These are phyloP conservation scores for Dendronephthya gigantea DNA, from an alignment of 64 coral and sea anemone species.

Conservation along the genomic window DNA sequence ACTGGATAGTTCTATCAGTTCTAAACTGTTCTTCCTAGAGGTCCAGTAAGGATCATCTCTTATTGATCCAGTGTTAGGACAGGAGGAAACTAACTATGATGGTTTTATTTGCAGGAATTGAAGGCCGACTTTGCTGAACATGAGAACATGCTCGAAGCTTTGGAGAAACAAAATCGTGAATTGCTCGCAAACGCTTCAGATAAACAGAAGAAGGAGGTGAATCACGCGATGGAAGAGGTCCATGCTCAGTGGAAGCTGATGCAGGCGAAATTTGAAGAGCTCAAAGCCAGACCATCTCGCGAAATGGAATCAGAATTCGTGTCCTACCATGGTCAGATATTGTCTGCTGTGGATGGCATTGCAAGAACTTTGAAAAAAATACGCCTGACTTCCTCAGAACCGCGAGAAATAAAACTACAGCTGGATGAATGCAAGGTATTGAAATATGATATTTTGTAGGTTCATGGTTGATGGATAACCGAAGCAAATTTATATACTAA, in stretches of 20 bases:
- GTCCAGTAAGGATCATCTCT: too few species aligned
- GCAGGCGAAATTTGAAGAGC: constrained; percentile 51
- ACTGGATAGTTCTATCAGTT: too few species aligned
- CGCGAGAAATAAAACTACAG: constrained; percentile 45
- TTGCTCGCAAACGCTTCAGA: not conserved
- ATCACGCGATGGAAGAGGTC: constrained; percentile 48
- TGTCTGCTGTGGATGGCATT: constrained; percentile 68
- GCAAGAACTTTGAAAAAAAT: constrained; percentile 60
- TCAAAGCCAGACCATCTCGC: constrained; percentile 65
- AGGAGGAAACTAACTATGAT: too few species aligned
- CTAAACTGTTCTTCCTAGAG: too few species aligned
- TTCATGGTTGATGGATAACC: too few species aligned
- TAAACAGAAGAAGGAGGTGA: constrained; percentile 9
- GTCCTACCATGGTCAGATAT: constrained; percentile 51
- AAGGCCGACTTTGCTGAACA: not conserved
- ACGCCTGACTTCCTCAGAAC: constrained; percentile 59
- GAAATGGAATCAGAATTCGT: constrained; percentile 85
- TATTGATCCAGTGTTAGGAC: too few species aligned
- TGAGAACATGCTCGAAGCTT: not conserved
- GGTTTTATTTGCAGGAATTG: not conserved
- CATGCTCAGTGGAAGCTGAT: constrained; percentile 56
- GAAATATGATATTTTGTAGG: too few species aligned
- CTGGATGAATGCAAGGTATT: constrained; percentile 71
- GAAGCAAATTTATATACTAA: too few species aligned
- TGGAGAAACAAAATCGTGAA: constrained; percentile 13